phyloP scores from a whole-genome alignment of 2,797 vertebrate genomes.

The Pelodytes ibericus region DNA sequence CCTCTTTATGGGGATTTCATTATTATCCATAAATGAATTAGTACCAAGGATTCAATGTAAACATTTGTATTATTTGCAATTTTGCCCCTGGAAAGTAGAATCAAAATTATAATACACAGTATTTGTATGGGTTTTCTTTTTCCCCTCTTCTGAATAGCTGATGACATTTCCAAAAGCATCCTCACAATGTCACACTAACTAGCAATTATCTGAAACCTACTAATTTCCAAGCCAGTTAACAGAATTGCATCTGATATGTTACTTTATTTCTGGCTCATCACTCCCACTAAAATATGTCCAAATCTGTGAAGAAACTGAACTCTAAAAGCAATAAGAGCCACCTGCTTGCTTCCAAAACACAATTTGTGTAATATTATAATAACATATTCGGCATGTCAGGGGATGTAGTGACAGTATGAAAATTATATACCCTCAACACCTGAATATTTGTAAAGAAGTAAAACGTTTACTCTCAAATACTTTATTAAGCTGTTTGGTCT shows the following conservation, averaged over 20 bases:
- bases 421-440: background rate
- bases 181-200: conserved; percentile 39
- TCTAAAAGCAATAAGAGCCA: conserved; percentile 6
- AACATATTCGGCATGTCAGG: background rate
- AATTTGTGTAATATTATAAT: conserved; percentile 34
- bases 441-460: background rate
- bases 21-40: conserved; percentile 15
- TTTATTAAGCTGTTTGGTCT: too few species aligned
- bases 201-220: conserved; percentile 44
- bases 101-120: conserved; percentile 29
- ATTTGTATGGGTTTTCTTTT: conserved; percentile 10
- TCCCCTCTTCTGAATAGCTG: background rate
- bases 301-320: background rate
- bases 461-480: background rate
- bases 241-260: conserved; percentile 17
- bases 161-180: conserved; percentile 23
- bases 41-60: conserved; percentile 18
- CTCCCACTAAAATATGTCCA: conserved; percentile 46
- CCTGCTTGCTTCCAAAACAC: conserved; percentile 30
- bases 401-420: conserved; percentile 4
- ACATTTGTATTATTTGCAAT: conserved; percentile 33
- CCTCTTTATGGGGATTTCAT: conserved; percentile 8
- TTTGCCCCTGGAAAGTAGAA: conserved; percentile 11
- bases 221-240: conserved; percentile 41
- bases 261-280: conserved; percentile 52